phyloP scores from a whole-genome alignment of 2,797 vertebrate species.

The Otolemur crassicaudatus region DNA sequence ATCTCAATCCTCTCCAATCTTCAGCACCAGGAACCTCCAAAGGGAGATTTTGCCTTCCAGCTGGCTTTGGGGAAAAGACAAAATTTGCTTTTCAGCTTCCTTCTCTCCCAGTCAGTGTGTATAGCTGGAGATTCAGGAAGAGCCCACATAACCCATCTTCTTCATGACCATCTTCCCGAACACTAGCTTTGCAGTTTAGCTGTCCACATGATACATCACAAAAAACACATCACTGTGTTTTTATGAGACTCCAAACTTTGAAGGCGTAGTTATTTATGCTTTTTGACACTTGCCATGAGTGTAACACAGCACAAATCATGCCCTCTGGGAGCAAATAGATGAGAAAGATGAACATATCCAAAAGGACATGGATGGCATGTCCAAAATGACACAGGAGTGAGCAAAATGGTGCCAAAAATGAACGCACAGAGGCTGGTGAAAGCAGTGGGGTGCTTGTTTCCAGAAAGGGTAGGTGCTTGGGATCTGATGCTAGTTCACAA shows the following conservation, averaged over 20 bases:
- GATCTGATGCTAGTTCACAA: background rate
- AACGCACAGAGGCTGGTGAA: no score
- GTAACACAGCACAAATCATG: no score
- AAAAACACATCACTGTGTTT: background rate
- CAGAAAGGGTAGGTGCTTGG: background rate
- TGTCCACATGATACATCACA: fast-evolving
- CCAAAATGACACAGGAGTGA: background rate
- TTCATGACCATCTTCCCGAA: no score
- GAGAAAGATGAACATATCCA: background rate
- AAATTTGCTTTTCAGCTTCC: no score
- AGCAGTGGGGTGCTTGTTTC: fast-evolving
- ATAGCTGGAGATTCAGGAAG: fast-evolving
- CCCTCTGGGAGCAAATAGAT: background rate
- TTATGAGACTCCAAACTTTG: background rate
- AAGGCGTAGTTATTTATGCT: background rate
- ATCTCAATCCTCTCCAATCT: background rate
- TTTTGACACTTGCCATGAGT: background rate
- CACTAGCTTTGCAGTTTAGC: no score
- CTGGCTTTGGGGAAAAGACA: background rate
- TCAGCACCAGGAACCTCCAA: background rate
- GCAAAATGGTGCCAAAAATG: fast-evolving
- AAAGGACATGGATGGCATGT: no score
- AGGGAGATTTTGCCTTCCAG: no score
- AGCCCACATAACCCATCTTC: fast-evolving
- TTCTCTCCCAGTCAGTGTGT: background rate